A percentile compares a stretch with the other conserved stretches of the same genome.
phyloP scores from a whole-genome alignment of 2,113 vertebrate species.

The Triplophysa rosa region DNA sequence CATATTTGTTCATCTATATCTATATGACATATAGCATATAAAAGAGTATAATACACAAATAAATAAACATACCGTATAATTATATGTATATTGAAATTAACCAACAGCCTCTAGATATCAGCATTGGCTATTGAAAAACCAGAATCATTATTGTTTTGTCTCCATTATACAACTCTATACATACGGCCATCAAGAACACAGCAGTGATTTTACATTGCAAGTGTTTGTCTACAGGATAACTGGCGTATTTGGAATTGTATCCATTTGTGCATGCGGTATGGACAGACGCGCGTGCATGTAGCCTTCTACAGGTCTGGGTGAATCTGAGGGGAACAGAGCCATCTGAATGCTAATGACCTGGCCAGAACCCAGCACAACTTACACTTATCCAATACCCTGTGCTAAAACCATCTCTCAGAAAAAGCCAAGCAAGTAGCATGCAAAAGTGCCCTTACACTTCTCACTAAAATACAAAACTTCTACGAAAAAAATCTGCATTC shows the following conservation, averaged over 20 bases:
- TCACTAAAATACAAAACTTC: background rate
- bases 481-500: constrained; percentile 5
- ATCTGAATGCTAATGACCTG: constrained; percentile 46
- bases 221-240: constrained; percentile 36
- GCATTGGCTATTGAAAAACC: background rate
- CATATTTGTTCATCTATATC: too few species aligned
- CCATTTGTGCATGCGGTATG: constrained; percentile 24
- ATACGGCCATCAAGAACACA: constrained; percentile 2
- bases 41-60: too few species aligned
- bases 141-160: background rate
- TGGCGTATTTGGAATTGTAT: constrained; percentile 32
- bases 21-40: too few species aligned
- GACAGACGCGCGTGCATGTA: background rate
- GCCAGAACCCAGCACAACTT: constrained; percentile 8
- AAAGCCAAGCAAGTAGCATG: background rate
- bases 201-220: constrained; percentile 29
- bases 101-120: too few species aligned
- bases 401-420: background rate
- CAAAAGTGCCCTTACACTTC: background rate
- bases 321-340: constrained; percentile 26
- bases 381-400: background rate
- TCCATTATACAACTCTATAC: background rate
- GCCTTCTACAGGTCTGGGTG: constrained; percentile 30
- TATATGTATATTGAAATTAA: too few species aligned
- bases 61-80: too few species aligned